Evolutionary conservation across 2,113 vertebrate genomes (phyloP).

Genomic region (Aspidoscelis tigris): DNA sequence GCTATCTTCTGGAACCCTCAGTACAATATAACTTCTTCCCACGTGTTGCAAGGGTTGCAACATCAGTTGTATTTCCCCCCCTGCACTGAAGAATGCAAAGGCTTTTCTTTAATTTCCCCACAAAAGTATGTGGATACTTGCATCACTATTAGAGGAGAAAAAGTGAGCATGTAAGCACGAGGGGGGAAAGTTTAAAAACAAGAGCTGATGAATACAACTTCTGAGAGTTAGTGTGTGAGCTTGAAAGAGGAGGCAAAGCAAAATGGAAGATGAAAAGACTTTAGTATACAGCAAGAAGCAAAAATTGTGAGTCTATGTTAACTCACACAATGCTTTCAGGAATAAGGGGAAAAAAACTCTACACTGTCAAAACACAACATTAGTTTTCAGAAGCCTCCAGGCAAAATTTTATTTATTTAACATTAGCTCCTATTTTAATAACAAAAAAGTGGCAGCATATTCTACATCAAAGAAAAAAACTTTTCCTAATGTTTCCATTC

Average conservation of each 20-base stretch:
- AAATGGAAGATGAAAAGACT: slow-evolving; percentile 61
- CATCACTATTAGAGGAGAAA: neutral
- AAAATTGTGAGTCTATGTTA: slow-evolving; percentile 66
- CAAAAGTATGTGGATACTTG: neutral
- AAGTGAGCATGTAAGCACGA: neutral
- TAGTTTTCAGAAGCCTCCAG: slow-evolving; percentile 77
- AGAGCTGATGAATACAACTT: slow-evolving; percentile 37
- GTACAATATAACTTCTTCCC: neutral
- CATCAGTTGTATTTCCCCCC: neutral
- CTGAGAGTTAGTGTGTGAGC: slow-evolving; percentile 30
- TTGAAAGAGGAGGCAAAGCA: slow-evolving; percentile 60
- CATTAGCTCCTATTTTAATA: slow-evolving; percentile 80
- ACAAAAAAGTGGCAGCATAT: slow-evolving; percentile 70
- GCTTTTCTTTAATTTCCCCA: no score
- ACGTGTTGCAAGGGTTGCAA: neutral
- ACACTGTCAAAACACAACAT: slow-evolving; percentile 76
- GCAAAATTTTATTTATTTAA: slow-evolving; percentile 83
- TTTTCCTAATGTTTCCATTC: slow-evolving; percentile 75
- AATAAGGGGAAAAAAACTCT: slow-evolving; percentile 62
- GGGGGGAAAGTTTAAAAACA: slow-evolving; percentile 12
- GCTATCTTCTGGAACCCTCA: neutral
- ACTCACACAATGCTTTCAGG: slow-evolving; percentile 70
- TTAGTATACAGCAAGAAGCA: slow-evolving; percentile 58
- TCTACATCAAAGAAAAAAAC: slow-evolving; percentile 76
- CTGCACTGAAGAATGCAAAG: neutral